Evolutionary conservation across 2,797 vertebrate genomes (phyloP).

Genomic region (Linurgus olivaceus): DNA sequence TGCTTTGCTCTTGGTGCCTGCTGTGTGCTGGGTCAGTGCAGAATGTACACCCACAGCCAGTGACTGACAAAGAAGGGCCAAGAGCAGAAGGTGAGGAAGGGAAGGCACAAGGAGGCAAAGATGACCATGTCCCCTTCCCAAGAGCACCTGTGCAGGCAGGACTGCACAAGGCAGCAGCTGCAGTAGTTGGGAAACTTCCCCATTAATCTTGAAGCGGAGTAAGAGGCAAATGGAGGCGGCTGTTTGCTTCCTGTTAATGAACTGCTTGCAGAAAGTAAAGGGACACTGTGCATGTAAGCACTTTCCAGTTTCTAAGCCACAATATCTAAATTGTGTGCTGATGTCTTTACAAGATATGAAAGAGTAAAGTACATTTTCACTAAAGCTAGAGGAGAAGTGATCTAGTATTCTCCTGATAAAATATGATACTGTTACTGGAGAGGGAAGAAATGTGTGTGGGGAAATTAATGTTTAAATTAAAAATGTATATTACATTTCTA

Average conservation of each 20-base stretch:
- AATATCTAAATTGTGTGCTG: not conserved
- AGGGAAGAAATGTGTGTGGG: not conserved
- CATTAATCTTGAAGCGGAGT: not conserved
- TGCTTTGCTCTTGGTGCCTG: rapidly evolving
- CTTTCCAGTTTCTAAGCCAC: not conserved
- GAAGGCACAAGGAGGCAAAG: not conserved
- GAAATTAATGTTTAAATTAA: not conserved
- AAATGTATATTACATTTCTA: not conserved
- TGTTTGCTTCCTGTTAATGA: not conserved
- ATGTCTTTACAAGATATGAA: not conserved
- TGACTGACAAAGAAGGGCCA: not conserved
- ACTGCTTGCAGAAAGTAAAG: not conserved
- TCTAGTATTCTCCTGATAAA: not conserved
- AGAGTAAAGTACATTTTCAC: not conserved
- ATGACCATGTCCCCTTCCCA: not conserved
- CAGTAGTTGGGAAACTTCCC: not conserved
- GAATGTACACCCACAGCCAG: rapidly evolving
- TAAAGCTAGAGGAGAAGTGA: not conserved
- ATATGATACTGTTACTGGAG: not conserved
- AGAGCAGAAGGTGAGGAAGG: not conserved
- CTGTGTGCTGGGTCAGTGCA: not conserved
- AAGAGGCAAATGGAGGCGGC: not conserved
- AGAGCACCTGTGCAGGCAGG: not conserved
- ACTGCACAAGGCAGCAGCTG: not conserved
- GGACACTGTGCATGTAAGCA: not conserved